Base-by-base conservation (phyloP, 1,140 invertebrate genomes). In the Drosophila simulans region DNA sequence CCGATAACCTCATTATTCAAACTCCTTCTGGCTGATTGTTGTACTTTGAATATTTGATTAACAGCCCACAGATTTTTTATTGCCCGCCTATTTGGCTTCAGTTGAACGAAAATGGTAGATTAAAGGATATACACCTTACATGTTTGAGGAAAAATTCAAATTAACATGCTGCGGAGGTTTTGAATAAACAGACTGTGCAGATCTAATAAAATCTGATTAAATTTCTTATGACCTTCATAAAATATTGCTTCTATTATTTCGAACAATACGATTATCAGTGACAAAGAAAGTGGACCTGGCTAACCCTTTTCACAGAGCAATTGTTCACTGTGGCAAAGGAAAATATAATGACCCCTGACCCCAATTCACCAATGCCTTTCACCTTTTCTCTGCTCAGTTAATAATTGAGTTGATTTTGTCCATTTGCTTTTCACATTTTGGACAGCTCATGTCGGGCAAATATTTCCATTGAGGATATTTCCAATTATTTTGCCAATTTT, bases 381-480 rank as follows among this genome's bases (percentile, higher is more conserved):
- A 37, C 57, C 49, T 59, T 59, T 46, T 48, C 13, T 39, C 48
- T 42, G 48, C 48, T 54, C 25, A 51, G 39, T 62, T 69, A 64
- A 79, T 86, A 86, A 86, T 86, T 82, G 75, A 82, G 75, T 76
- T 81, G 62, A 46, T 53, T 51, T 63, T 63, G 49, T 22, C 73
- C 69, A 85, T 85, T 85, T 85, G 59, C 80, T 76, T 73, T 77
- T 72, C 54, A 59, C 56, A 43, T 75, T 75, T 53, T 17, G 27
- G 45, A 40, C 45, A 62, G 73, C 39, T 59, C 53, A 55, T 70
- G 49, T 62, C 49, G 25, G 64, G 78, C 65, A 72, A 78, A 76
- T 58, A 82, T 64, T 82, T 79, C 49, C 70, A 72, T 72, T 25
- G 78, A 86, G 70, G 70, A 82, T 82, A 76, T 79, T 88, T 86